Evolutionary conservation across 2,888 invertebrate genomes (phyloP), one percentile per base, ranked within the genome.

Genomic region (Coenonympha glycerion): DNA sequence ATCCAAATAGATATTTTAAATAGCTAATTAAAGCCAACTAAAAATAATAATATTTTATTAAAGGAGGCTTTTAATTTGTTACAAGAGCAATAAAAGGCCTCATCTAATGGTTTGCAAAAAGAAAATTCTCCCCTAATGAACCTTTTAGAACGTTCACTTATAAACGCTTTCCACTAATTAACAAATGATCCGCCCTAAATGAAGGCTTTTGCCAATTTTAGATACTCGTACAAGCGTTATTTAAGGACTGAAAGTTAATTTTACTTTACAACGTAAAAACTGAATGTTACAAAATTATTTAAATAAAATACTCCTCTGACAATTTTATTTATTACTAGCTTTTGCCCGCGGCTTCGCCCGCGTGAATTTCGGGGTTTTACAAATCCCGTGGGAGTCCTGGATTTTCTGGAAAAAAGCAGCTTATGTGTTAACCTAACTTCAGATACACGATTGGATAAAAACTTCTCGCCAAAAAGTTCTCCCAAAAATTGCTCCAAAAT

Each of bases 41-140:
- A n/a, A 15, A 18, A 34, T 18, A 34, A 34, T 19, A 3, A 18
- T 11, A 8, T 11, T 18, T 19, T 11, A 41, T 41, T 41, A 41
- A 11, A 3, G 30, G 1, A n/a, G n/a, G 13, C 13, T 13, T 11
- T 30, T 11, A 9, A 26, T 26, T 22, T 16, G 2, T 40, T 26
- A 41, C 16, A 40, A 16, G n/a, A 3, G 5, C 18, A 26, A 28
- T 41, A 41, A 41, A 30, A 41, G 19, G 41, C 6, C 28, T 41
- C 8, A 11, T 6, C 18, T 41, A 24, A 41, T 18, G 41, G 30
- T 30, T 41, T 19, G n/a, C 16, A 11, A 41, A 41, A 44, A 44
- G 31, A 44, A 33, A 44, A 44, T 44, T 22, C n/a, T n/a, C 44
- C 21, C 22, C 44, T 44, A 44, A 44, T 44, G 21, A 44, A 31